Base-by-base conservation (phyloP, 2,888 invertebrate genomes). In the Aphodius sticticus region DNA sequence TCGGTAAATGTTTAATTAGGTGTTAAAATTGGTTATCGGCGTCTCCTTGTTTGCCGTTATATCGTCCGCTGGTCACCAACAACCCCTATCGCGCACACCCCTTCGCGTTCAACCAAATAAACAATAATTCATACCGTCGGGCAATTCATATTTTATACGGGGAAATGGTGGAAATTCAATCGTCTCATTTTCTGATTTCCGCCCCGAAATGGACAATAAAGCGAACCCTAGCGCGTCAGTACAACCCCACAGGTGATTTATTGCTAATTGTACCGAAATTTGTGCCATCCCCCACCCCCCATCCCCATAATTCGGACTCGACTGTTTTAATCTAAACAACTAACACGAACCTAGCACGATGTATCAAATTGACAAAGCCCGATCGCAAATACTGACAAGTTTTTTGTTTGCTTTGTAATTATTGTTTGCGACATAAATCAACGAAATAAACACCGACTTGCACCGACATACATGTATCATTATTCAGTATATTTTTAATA, bases 131-230 rank as follows among this genome's bases (percentile, higher is more conserved):
- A 53, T 12, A 53, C 53, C 53, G 53, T 7, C 53, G 9, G 7
- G 9, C 53, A 53, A 53, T 53, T 53, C 53, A 53, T 53, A 53
- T 53, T 53, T 53, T 53, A 53, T 12, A 53, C 53, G 9, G 70
- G 16, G 70, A 70, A 70, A 16, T n/a, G 70, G 14, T 70, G 7
- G 70, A 70, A 26, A 26, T 70, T 70, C 26, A 16, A 70, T 70
- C 15, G 71, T 71, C 35, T 35, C 71, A 71, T 71, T 71, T 71
- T 71, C 71, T 35, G 26, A 71, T 71, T 71, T 71, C 35, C 71
- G 12, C 12, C 35, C 35, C 71, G 15, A 16, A 71, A 12, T 71
- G 53, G 53, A 53, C 53, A 53, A 53, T 53, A 53, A 5, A 53
- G 9, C 53, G 53, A 53, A 12, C 9, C 9, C 7, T 53, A 5